phyloP scores from a whole-genome alignment of 64 coral and sea anemone genomes.

The Stichodactyla helianthus region DNA sequence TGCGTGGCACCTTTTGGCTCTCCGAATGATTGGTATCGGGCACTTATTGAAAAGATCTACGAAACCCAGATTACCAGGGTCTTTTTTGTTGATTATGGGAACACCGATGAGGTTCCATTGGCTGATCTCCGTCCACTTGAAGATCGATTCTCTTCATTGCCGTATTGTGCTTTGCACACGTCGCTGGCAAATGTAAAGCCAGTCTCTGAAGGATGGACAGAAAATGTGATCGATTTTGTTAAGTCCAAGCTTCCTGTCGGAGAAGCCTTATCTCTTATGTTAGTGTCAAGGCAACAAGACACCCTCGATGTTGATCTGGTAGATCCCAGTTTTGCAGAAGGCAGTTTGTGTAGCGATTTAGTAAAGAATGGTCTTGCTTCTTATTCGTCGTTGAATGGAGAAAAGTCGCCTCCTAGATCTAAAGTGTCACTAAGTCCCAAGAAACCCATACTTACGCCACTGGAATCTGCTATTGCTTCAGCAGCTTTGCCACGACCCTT shows the following conservation, averaged over 20 bases:
- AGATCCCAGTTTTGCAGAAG: neutral
- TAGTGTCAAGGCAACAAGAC: constrained; percentile 8
- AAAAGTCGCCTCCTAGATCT: neutral
- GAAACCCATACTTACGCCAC: constrained; percentile 13
- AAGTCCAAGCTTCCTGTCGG: neutral
- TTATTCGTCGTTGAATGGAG: neutral
- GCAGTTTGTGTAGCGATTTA: neutral
- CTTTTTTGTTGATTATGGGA: constrained; percentile 50
- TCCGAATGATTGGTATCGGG: constrained; percentile 53
- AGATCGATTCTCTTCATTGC: constrained; percentile 21
- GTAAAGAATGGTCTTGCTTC: neutral
- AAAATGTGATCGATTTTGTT: constrained; percentile 25
- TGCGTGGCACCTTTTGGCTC: constrained; percentile 27
- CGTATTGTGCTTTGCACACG: constrained; percentile 37
- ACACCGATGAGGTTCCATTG: constrained; percentile 31
- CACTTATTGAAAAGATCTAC: constrained; percentile 10
- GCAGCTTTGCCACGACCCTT: neutral
- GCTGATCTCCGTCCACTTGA: constrained; percentile 7
- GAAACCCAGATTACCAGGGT: neutral
- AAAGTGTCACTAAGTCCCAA: neutral
- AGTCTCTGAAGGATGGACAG: constrained; percentile 25
- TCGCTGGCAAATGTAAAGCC: constrained; percentile 26
- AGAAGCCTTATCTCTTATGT: neutral
- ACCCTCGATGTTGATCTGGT: constrained; percentile 24
- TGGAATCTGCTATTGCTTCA: constrained; percentile 45